phyloP scores from a whole-genome alignment of 2,888 invertebrate genomes.

The Scaeva pyrastri region DNA sequence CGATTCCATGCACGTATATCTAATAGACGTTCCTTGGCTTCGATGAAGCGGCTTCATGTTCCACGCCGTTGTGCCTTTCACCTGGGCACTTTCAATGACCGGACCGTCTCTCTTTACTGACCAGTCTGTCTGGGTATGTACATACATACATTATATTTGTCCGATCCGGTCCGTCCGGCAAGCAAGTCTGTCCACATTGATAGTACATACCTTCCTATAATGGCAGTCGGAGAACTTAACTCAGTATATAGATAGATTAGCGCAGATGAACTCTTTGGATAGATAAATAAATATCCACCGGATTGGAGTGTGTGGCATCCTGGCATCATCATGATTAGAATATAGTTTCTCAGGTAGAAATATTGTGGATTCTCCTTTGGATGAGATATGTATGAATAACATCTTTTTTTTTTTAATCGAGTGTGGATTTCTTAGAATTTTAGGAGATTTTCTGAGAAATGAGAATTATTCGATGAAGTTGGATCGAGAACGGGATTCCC shows the following conservation, averaged over 20 bases:
- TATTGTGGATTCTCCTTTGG: constrained; percentile 33
- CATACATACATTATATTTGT: not conserved
- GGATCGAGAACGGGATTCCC: constrained; percentile 54
- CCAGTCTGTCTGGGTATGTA: too few species aligned
- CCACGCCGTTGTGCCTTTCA: constrained; percentile 62
- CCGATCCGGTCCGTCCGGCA: constrained; percentile 29
- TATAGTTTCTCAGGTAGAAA: constrained; percentile 57
- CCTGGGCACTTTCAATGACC: constrained; percentile 46
- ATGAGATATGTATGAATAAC: not conserved
- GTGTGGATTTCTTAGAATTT: constrained; percentile 62
- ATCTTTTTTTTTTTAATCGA: constrained; percentile 2
- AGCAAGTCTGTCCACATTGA: constrained; percentile 14
- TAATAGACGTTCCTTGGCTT: not conserved
- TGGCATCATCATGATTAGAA: constrained; percentile 35
- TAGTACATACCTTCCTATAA: not conserved
- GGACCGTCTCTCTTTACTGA: not conserved
- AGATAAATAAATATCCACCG: constrained; percentile 63
- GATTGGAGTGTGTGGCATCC: constrained; percentile 42
- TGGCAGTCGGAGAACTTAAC: constrained; percentile 46
- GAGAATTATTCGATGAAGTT: constrained; percentile 26
- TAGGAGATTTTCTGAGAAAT: constrained; percentile 58
- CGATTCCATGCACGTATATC: not conserved
- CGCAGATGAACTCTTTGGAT: constrained; percentile 70
- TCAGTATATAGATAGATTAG: constrained; percentile 51
- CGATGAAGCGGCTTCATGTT: constrained; percentile 9